Conservation (phyloP, 2,888 invertebrate species). For the Sarcophaga rosellei region DNA sequence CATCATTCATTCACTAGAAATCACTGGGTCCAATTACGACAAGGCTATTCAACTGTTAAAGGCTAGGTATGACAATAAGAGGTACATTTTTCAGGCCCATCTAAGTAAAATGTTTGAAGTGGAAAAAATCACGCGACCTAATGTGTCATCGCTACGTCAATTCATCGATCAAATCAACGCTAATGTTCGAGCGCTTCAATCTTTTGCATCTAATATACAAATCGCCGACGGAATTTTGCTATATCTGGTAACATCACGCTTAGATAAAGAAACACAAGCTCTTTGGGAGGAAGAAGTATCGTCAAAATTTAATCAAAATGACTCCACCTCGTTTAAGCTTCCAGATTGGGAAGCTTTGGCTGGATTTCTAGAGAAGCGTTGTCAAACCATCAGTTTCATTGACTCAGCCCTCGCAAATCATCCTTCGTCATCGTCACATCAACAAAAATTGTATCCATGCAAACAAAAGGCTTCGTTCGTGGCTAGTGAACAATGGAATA, state of each 20-base stretch:
- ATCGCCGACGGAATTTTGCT: constrained; percentile 47
- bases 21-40: not conserved
- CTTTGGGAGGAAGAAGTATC: constrained; percentile 54
- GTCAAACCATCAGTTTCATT: constrained; percentile 10
- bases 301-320: constrained; percentile 16
- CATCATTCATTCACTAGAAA: not conserved
- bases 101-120: not conserved
- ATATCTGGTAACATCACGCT: constrained; percentile 30
- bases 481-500: not conserved
- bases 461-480: not conserved
- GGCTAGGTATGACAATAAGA: constrained; percentile 8
- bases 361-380: constrained; percentile 24
- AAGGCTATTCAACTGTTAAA: not conserved
- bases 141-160: constrained; percentile 21
- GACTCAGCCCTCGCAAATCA: constrained; percentile 1
- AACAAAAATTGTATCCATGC: not conserved
- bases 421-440: not conserved
- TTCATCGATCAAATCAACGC: constrained; percentile 43
- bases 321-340: not conserved
- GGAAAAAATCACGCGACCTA: constrained; percentile 30
- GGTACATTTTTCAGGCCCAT: constrained; percentile 39
- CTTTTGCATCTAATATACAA: constrained; percentile 38
- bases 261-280: constrained; percentile 41
- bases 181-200: constrained; percentile 50
- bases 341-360: constrained; percentile 44